Base-by-base conservation (phyloP, 2,888 invertebrate genomes). In the Pristionchus arcanus region DNA sequence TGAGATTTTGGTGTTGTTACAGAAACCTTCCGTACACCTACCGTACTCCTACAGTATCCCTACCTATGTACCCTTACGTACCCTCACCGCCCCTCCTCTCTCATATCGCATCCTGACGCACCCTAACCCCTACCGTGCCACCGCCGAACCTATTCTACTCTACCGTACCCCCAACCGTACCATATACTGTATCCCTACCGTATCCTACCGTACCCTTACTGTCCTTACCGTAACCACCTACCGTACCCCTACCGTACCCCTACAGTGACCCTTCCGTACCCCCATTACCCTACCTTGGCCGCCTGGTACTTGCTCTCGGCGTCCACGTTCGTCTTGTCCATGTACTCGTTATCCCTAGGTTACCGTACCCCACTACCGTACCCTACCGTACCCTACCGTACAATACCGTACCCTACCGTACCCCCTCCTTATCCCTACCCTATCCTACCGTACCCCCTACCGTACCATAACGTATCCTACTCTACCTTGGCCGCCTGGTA, bases 311-410 rank as follows among this genome's bases (percentile, higher is more conserved):
- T 68, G 31, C 28, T 31, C 68, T 74, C 74, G 13, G n/a, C 28
- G 42, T 37, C 74, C 25, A 63, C 25, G 25, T 63, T 63, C 71
- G 71, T 74, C 71, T 74, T 74, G 71, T 74, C 37, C 74, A 74
- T 34, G 74, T 74, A 74, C 37, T 34, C 74, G 13, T 37, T 37
- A 42, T 42, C 55, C 21, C 19, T 21, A 21, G 4, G 19, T 19
- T 21, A 55, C 55, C 55, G 21, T 21, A 55, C 55, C 55, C 9
- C 55, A 25, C n/a, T n/a, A 25, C n/a, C 63, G n/a, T 63, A 63
- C 59, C 59, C n/a, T n/a, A 63, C n/a, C 59, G 49, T 59, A 59
- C n/a, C 63, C n/a, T 7, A 63, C n/a, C 63, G 1, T 63, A 63
- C 7, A 25, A 16, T 25, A 7, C 63, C 7, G 21, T 5, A 21